Base-by-base conservation (phyloP, 1,140 invertebrate species). In the Lordiphosa clarofinis region DNA sequence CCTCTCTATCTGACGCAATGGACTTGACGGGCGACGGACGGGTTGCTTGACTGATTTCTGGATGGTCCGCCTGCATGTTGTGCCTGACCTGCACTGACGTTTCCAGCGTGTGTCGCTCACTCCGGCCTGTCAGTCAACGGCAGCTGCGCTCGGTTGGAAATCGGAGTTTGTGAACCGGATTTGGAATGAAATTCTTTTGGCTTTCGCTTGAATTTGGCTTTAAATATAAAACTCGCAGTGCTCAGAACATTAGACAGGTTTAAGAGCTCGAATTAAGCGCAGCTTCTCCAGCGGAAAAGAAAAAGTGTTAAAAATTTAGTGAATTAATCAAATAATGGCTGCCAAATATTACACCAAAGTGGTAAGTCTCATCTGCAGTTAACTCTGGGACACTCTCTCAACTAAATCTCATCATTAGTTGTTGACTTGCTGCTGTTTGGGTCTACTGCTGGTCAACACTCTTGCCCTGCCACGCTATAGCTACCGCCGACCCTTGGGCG, bases 241-340 rank as follows among this genome's bases (percentile, higher is more conserved):
- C 39, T 62, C 61, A 78, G 79, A 78, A 78, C 73, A 78, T 84
- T 84, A 84, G 78, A 84, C 38, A 63, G 75, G 61, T 78, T 78
- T 53, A 60, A 84, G 69, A 84, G 78, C 79, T 84, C 61, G 73
- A 57, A 59, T 68, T 57, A 76, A 73, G 44, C 59, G 68, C 37
- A 68, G 11, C 56, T 24, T 24, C 15, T 10, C 49, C 19, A 10
- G 38, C 35, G 40, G 38, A 35, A 54, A 55, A 40, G 39, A 66
- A 44, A 28, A 39, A 43, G 19, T 19, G 19, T 19, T 19, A 19
- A 3, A 19, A 19, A 19, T 19, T 19, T 19, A 70, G 50, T 52
- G 3, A 48, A 49, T 40, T 7, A 7, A 12, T 21, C 28, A 36
- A 13, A 24, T 38, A 56, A 84, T 81, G 67, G 13, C 46, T 42